phyloP scores from a whole-genome alignment of 1,140 invertebrate genomes.

The Parasteatoda tepidariorum region DNA sequence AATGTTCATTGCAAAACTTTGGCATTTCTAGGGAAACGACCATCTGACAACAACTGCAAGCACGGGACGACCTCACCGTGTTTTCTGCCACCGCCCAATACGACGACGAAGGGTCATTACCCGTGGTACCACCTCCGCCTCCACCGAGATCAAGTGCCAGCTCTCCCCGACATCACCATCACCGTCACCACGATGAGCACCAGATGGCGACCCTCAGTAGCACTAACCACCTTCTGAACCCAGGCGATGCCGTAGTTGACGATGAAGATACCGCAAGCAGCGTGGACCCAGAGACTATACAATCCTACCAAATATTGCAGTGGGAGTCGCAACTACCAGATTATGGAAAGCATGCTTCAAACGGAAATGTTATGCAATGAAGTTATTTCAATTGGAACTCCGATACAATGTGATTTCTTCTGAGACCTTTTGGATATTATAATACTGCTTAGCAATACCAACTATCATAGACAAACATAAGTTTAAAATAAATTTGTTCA shows the following conservation, averaged over 20 bases:
- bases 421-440: constrained; percentile 1
- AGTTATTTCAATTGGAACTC: not conserved
- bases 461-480: not conserved
- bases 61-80: constrained; percentile 51
- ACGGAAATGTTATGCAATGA: constrained; percentile 34
- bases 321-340: constrained; percentile 37
- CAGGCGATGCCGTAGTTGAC: not conserved
- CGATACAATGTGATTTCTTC: constrained; percentile 27
- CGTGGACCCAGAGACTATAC: constrained; percentile 31
- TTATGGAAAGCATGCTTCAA: constrained; percentile 39
- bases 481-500: not conserved
- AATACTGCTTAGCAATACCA: constrained; percentile 30
- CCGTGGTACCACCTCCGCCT: constrained; percentile 26
- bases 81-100: constrained; percentile 25
- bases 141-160: constrained; percentile 23
- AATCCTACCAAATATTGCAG: constrained; percentile 44
- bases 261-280: constrained; percentile 46
- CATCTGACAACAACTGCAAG: constrained; percentile 61
- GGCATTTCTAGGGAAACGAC: constrained; percentile 61
- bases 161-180: constrained; percentile 6
- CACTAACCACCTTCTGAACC: not conserved
- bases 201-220: not conserved
- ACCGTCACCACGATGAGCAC: not conserved
- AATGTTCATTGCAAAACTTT: no score
- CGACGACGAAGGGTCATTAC: not conserved